A percentile compares a stretch with the other conserved stretches of the same genome.
These are phyloP conservation scores for Eristalis intricaria DNA, from an alignment of 2,888 invertebrate genomes.

Conservation along the genomic window DNA sequence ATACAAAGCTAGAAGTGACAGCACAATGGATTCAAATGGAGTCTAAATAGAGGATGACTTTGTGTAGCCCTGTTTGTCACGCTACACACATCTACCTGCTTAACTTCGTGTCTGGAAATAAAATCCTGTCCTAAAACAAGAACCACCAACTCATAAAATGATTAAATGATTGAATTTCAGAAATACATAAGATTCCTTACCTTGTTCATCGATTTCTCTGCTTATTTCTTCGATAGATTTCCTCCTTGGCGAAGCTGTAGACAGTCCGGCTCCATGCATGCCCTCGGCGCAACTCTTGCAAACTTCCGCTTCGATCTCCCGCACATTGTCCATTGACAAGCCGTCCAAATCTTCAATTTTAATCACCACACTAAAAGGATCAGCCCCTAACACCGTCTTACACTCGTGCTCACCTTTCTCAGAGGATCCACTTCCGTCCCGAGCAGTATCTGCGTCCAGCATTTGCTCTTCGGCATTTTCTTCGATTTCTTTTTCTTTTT, in stretches of 20 bases:
- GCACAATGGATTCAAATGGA: too few relatives aligned
- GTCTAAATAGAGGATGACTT: too few relatives aligned
- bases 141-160: too few relatives aligned
- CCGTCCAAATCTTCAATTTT: background rate
- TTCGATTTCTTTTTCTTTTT: conserved; percentile 5
- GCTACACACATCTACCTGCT: too few relatives aligned
- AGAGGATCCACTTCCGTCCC: background rate
- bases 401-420: background rate
- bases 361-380: conserved; percentile 26
- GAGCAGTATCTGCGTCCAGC: background rate
- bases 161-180: too few relatives aligned
- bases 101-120: too few relatives aligned
- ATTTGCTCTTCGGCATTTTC: conserved; percentile 1
- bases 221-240: background rate
- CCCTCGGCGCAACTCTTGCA: conserved; percentile 63
- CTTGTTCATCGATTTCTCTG: background rate
- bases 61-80: too few relatives aligned
- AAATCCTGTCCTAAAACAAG: too few relatives aligned
- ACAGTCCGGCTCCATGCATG: conserved; percentile 22
- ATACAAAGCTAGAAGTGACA: too few relatives aligned
- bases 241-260: background rate
- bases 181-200: too few relatives aligned
- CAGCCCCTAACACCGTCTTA: conserved; percentile 10
- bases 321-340: background rate
- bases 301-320: conserved; percentile 3